phyloP scores from a whole-genome alignment of 2,888 invertebrate species.

The Agrochola lota region DNA sequence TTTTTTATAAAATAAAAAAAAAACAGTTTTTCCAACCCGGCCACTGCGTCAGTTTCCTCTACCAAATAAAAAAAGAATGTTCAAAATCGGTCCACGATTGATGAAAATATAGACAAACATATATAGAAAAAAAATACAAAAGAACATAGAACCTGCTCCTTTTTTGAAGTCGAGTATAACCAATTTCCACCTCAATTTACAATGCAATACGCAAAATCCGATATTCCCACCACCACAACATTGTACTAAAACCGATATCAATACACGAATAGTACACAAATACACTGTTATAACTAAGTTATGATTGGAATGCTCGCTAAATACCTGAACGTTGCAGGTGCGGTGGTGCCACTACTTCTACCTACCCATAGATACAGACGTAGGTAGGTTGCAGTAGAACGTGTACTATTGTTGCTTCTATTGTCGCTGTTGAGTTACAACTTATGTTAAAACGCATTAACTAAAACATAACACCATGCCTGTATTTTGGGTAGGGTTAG shows the following conservation, averaged over 20 bases:
- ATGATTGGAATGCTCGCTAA: slow-evolving; percentile 49
- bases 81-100: background rate
- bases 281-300: slow-evolving; percentile 36
- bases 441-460: too few species aligned
- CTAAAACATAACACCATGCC: too few species aligned
- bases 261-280: slow-evolving; percentile 12
- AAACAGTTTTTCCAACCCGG: too few species aligned
- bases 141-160: background rate
- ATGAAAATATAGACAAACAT: background rate
- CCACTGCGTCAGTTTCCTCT: background rate
- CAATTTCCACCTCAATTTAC: too few species aligned
- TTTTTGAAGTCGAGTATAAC: background rate
- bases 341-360: slow-evolving; percentile 4
- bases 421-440: too few species aligned
- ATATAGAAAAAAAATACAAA: background rate
- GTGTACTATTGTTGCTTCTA: background rate
- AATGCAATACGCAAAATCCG: background rate
- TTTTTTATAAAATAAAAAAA: too few species aligned
- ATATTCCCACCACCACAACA: background rate
- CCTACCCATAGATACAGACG: background rate
- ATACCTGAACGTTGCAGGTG: slow-evolving; percentile 41
- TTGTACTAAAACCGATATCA: background rate
- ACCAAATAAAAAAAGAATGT: too few species aligned
- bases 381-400: background rate
- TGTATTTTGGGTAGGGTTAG: too few species aligned